These are phyloP conservation scores for Coturnix japonica DNA, from an alignment of 2,113 vertebrate genomes.

Conservation along the genomic window DNA sequence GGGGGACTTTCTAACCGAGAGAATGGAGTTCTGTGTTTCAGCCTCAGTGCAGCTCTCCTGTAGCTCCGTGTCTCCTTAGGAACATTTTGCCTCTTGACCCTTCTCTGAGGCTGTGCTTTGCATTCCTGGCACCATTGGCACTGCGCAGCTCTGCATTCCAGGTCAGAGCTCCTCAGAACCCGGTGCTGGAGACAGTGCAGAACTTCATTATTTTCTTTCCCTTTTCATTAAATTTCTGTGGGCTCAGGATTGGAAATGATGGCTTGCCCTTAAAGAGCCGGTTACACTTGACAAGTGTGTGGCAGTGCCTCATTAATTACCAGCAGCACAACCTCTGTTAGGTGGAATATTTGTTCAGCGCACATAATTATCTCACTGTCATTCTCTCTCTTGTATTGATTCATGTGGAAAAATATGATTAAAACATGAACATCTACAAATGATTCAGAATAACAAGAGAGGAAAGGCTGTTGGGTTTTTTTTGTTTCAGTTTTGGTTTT, in stretches of 20 bases:
- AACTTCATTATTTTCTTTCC: slow-evolving; percentile 57
- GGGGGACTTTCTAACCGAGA: not conserved
- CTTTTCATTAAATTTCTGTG: slow-evolving; percentile 25
- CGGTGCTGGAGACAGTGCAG: not conserved
- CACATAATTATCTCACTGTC: slow-evolving; percentile 70
- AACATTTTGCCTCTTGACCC: not conserved
- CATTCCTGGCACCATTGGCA: not conserved
- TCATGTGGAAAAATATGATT: slow-evolving; percentile 62
- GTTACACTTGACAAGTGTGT: slow-evolving; percentile 62
- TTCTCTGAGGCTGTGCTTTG: not conserved
- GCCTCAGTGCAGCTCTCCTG: not conserved
- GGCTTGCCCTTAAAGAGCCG: slow-evolving; percentile 55
- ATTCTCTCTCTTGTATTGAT: slow-evolving; percentile 42
- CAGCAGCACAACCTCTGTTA: slow-evolving; percentile 42
- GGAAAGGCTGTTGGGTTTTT: slow-evolving; percentile 58
- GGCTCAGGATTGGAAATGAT: slow-evolving; percentile 55
- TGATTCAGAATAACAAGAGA: slow-evolving; percentile 58
- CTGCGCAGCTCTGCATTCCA: not conserved
- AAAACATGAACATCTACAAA: slow-evolving; percentile 68
- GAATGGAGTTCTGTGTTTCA: not conserved
- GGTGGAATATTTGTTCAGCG: slow-evolving; percentile 60
- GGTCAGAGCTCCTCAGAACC: not conserved
- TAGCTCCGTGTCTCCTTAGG: not conserved
- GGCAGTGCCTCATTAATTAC: slow-evolving; percentile 69
- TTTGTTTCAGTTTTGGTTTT: not conserved